Evolutionary conservation across 2,888 invertebrate genomes (phyloP), one percentile per base, ranked within the genome.

Genomic region (Gymnocheta viridis): DNA sequence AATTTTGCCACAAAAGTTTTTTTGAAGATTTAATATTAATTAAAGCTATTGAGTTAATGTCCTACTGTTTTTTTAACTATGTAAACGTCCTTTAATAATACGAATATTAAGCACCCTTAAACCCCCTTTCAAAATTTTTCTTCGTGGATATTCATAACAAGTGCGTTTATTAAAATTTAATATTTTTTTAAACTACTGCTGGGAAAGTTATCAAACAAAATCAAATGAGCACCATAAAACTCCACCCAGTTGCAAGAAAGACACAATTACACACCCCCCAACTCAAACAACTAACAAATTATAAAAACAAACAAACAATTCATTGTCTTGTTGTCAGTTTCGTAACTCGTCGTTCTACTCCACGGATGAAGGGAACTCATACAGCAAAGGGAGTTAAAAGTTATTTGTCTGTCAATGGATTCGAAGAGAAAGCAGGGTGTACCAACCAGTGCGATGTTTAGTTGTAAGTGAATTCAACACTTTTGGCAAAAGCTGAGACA

Each of bases 231-330:
- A 70, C 17, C 17, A 27, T 54, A 51, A 54, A 41, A n/a, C 17
- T 5, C 24, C 54, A 19, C n/a, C 14, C 60, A 60, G 24, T 3
- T 29, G 12, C 17, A 41, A 17, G 12, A 47, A 38, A 29, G 17
- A 10, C 56, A 35, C 22, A 22, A 49, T 6, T 24, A 22, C 27
- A 54, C 41, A 32, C 9, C 2, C 24, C 7, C 4, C 29, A 49
- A 38, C 27, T 35, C 14, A 24, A 49, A 60, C 51, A 66, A 66
- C 58, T 38, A 73, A 73, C 73, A 73, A 82, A 70, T 82, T 82
- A 76, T 82, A 62, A 76, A 76, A 82, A 51, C 69, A 82, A 82
- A 51, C 69, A 82, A 81, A 74, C 69, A 82, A 54, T 82, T 69
- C 54, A 82, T 76, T 82, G 74, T 82, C 74, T 62, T 76, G 54